Base-by-base conservation (phyloP, 2,113 vertebrate genomes). In the Trematocara macrostoma region DNA sequence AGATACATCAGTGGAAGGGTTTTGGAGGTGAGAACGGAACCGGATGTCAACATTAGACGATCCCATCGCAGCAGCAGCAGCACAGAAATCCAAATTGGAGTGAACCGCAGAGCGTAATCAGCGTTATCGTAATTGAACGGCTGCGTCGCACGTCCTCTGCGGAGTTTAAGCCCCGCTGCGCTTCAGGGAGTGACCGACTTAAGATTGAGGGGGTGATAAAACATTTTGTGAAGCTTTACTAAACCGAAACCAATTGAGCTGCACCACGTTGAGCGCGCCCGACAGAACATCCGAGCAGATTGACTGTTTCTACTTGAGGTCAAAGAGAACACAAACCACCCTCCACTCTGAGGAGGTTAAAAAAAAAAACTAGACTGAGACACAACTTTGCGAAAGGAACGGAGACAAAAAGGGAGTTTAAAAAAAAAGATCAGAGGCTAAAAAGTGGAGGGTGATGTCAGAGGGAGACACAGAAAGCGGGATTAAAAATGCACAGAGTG, bases 1-100 rank as follows among this genome's bases (percentile, higher is more conserved):
- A 96, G 98, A 92, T 99, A 99, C 96, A 99, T 99, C 97, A 99
- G 98, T 0, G 99, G 99, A 95, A 96, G 97, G 26, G 99, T 99
- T 42, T 94, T 99, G 92, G 98, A 99, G 99, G 99, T 99, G 93
- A 97, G 98, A 94, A 53, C 1, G 3, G 59, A 96, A 92, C 6
- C 18, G 34, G 71, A 64, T 84, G 78, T 55, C 76, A 71, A 20
- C 40, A 20, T 5, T 2, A 34, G 38, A 38, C 5, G 29, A 20
- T 47, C 55, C 45, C 79, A 40, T 8, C 29, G 18, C 84, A 64
- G 81, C 84, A 31, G 31, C 31, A 64, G 81, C n/a, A 31, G 15
- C 8, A 15, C 35, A 79, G 78, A 84, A 76, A 69, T 80, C 81
- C 67, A 82, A 80, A 85, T 18, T 78, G 67, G 14, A 86, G 67